phyloP scores from a whole-genome alignment of 2,888 invertebrate species.

The Sicus ferrugineus region DNA sequence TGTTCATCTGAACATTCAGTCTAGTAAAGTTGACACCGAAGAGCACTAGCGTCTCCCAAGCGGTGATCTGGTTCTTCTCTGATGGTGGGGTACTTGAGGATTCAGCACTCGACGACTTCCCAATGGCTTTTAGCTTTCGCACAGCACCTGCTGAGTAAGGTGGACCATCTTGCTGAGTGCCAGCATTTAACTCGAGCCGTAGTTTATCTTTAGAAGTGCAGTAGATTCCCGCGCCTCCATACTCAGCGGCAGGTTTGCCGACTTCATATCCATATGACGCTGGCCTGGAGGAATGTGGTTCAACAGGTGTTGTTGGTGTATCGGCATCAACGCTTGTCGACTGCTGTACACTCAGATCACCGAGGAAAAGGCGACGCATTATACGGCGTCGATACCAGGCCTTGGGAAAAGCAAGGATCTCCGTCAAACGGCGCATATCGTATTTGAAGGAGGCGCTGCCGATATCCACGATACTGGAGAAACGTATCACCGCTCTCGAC shows the following conservation, averaged over 20 bases:
- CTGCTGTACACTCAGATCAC: slow-evolving; percentile 80
- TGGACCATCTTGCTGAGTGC: slow-evolving; percentile 27
- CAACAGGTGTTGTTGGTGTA: slow-evolving; percentile 52
- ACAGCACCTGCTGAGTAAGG: slow-evolving; percentile 51
- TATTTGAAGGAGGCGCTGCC: slow-evolving; percentile 97
- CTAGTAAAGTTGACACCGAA: slow-evolving; percentile 96
- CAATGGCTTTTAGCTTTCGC: slow-evolving; percentile 66
- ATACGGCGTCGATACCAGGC: slow-evolving; percentile 98
- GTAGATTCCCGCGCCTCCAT: slow-evolving; percentile 43
- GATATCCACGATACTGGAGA: slow-evolving; percentile 94
- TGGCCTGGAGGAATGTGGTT: slow-evolving; percentile 31
- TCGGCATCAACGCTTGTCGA: slow-evolving; percentile 50
- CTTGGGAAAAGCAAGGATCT: slow-evolving; percentile 97
- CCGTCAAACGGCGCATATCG: slow-evolving; percentile 96
- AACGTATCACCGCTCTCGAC: slow-evolving; percentile 87
- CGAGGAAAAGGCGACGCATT: slow-evolving; percentile 89
- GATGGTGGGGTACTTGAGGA: slow-evolving; percentile 69
- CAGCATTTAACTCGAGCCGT: slow-evolving; percentile 67
- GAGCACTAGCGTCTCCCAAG: slow-evolving; percentile 95
- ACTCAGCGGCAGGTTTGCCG: slow-evolving; percentile 47
- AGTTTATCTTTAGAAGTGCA: slow-evolving; percentile 68
- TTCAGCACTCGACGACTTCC: slow-evolving; percentile 69
- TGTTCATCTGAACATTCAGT: slow-evolving; percentile 97
- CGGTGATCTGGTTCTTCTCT: slow-evolving; percentile 73
- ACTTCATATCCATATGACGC: slow-evolving; percentile 45